phyloP scores from a whole-genome alignment of 2,888 invertebrate species.

The Drosophila cyrtoloma region DNA sequence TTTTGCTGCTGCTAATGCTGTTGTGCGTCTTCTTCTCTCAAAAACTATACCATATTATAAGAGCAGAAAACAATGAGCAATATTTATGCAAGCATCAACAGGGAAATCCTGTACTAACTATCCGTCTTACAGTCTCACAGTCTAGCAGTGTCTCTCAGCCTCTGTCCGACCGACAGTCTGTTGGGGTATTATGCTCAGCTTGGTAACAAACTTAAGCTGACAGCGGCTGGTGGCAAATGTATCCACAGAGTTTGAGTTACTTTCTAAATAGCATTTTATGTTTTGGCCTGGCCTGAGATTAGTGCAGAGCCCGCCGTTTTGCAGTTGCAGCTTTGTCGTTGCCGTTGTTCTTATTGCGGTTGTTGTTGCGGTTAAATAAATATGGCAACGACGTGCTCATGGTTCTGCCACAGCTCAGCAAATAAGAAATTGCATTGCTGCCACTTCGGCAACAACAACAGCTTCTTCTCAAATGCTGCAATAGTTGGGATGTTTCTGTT shows the following conservation, averaged over 20 bases:
- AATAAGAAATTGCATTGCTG: conserved; percentile 57
- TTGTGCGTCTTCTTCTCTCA: conserved; percentile 1
- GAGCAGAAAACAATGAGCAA: conserved; percentile 66
- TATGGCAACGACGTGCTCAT: conserved; percentile 70
- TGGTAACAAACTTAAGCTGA: conserved; percentile 72
- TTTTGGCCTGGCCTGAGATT: conserved; percentile 54
- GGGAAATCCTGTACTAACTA: conserved; percentile 45
- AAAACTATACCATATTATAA: conserved; percentile 31
- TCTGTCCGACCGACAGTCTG: conserved; percentile 19
- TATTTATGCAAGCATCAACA: conserved; percentile 76
- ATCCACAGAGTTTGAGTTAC: conserved; percentile 68
- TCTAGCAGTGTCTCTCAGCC: conserved; percentile 1
- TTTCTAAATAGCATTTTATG: conserved; percentile 72
- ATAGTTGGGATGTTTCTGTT: conserved; percentile 15
- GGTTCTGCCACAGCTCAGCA: conserved; percentile 58
- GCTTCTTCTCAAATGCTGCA: conserved; percentile 15
- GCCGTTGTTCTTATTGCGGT: conserved; percentile 78
- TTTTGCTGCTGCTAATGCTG: conserved; percentile 16
- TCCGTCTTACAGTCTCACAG: neutral
- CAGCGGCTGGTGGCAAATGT: conserved; percentile 46
- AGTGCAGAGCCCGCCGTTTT: conserved; percentile 51
- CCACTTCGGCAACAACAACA: conserved; percentile 17
- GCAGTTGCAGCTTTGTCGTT: conserved; percentile 37
- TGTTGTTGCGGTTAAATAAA: conserved; percentile 78
- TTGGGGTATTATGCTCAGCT: conserved; percentile 37